Conservation (phyloP, 2,797 vertebrate genomes). For the Accipiter superciliosus region DNA sequence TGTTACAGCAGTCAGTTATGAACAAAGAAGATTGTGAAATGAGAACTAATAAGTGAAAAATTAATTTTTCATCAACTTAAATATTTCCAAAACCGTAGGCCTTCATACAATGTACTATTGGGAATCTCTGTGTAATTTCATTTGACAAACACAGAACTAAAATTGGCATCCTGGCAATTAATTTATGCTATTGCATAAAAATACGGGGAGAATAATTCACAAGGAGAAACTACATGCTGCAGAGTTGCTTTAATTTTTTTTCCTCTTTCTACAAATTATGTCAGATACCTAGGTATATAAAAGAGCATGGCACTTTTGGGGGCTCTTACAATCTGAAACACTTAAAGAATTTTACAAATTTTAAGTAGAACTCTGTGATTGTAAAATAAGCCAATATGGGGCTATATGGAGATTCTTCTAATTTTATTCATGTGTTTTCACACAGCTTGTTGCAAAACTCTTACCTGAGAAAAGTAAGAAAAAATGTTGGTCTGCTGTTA, state of each 20-base stretch:
- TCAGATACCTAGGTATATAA: background rate
- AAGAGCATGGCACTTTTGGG: background rate
- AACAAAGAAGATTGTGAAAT: slow-evolving; percentile 17
- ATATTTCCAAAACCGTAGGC: background rate
- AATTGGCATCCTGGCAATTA: slow-evolving; percentile 4
- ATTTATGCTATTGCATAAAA: background rate
- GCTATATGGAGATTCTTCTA: background rate
- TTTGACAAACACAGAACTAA: slow-evolving; percentile 9
- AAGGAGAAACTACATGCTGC: background rate
- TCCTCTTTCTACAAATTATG: background rate
- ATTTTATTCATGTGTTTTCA: background rate
- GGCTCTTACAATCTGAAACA: background rate
- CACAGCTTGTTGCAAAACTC: background rate
- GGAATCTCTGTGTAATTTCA: background rate
- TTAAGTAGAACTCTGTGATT: background rate
- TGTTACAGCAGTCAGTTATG: background rate
- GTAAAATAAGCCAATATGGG: background rate
- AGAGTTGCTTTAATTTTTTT: background rate
- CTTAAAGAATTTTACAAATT: background rate
- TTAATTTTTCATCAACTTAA: background rate
- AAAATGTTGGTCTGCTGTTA: background rate
- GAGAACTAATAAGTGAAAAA: background rate
- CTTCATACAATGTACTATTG: background rate
- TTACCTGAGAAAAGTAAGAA: background rate
- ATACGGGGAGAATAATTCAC: background rate